phyloP scores from a whole-genome alignment of 2,888 invertebrate genomes.

The Dendrolimus pini region DNA sequence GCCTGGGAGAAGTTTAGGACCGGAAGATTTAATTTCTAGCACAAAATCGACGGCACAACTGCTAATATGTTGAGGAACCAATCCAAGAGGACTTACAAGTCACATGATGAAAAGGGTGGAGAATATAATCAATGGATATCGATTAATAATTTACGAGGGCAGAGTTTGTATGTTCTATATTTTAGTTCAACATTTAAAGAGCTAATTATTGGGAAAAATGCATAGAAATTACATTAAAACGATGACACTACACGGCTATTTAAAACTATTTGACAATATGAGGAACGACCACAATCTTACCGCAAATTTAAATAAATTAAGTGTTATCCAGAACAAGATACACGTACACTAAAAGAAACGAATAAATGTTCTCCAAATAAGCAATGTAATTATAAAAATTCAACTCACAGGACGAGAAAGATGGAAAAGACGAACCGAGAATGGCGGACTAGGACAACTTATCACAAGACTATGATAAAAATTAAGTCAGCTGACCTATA shows the following conservation, averaged over 20 bases:
- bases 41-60: too few relatives aligned
- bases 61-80: too few relatives aligned
- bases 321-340: conserved; percentile 29
- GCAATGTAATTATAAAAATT: conserved; percentile 36
- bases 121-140: conserved; percentile 1
- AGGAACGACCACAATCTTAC: conserved; percentile 46
- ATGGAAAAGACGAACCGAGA: conserved; percentile 70
- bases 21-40: too few relatives aligned
- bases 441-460: conserved; percentile 73
- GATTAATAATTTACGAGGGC: not conserved
- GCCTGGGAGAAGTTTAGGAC: too few relatives aligned
- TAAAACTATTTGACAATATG: conserved; percentile 30
- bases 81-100: conserved; percentile 10
- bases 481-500: conserved; percentile 70
- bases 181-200: not conserved
- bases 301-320: conserved; percentile 23
- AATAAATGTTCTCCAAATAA: conserved; percentile 26
- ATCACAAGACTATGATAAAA: conserved; percentile 77
- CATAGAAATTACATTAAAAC: conserved; percentile 16
- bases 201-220: conserved; percentile 1
- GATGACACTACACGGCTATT: conserved; percentile 31
- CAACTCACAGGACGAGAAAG: conserved; percentile 70
- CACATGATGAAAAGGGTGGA: conserved; percentile 39
- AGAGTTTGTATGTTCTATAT: too few relatives aligned
- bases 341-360: conserved; percentile 43